Evolutionary conservation across 2,113 vertebrate genomes (phyloP).

Genomic region (Megalops atlanticus): DNA sequence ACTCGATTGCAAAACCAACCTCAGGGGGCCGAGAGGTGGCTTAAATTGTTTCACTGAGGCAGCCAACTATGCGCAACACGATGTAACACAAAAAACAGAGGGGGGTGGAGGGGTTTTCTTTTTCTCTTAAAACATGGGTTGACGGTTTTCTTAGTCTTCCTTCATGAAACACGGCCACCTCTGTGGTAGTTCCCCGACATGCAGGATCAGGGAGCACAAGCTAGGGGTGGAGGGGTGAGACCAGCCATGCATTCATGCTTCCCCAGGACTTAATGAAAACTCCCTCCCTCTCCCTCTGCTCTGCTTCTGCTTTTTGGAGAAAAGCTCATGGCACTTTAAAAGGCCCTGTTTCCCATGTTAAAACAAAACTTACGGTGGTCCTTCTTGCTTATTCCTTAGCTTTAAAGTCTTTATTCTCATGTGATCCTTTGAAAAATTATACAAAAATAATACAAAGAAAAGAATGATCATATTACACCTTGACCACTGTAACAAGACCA

Average conservation of each 20-base stretch:
- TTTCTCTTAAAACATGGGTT: not conserved
- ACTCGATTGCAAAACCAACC: not conserved
- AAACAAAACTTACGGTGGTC: not conserved
- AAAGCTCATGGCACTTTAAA: not conserved
- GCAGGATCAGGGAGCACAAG: not conserved
- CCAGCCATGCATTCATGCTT: not conserved
- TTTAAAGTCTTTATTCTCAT: not conserved
- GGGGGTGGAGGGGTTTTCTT: not conserved
- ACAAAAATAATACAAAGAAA: conserved; percentile 35
- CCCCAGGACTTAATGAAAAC: not conserved
- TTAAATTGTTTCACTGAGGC: not conserved
- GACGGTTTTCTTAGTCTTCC: no score
- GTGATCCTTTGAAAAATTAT: conserved; percentile 17
- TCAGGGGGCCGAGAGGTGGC: not conserved
- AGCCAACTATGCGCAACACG: not conserved
- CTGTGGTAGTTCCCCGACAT: not conserved
- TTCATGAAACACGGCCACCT: not conserved
- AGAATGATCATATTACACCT: conserved; percentile 34
- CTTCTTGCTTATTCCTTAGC: not conserved
- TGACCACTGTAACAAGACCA: conserved; percentile 35
- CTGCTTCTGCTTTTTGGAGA: not conserved
- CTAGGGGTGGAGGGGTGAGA: not conserved
- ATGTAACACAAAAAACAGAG: not conserved
- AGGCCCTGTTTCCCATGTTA: not conserved
- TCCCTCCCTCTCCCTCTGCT: not conserved